Evolutionary conservation across 2,888 invertebrate species (phyloP), one percentile per base, ranked within the genome.

Genomic region (Strigamia maritima): DNA sequence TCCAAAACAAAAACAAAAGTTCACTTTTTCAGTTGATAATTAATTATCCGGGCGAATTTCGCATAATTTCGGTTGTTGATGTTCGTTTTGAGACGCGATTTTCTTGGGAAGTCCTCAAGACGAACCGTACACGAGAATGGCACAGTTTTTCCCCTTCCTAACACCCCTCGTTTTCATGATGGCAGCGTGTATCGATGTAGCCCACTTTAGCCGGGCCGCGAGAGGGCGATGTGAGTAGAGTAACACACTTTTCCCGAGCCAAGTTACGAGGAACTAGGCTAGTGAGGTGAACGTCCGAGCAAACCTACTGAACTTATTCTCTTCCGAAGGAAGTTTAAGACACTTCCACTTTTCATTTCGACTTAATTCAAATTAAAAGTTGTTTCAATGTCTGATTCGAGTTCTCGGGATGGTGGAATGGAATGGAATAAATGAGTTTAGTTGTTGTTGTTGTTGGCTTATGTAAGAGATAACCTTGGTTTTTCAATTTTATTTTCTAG

Each of bases 281-380:
- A 65, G 65, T 65, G 65, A 65, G 65, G 65, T 65, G 65, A 65
- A 65, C 65, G 65, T 65, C 65, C 65, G 65, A 65, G 26, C 26
- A 65, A 65, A 65, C 65, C 65, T 65, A 65, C 65, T 65, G 65
- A 65, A 65, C 65, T 65, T 65, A 65, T 65, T 65, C 65, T 24
- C 65, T 65, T 65, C 65, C 65, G 65, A 65, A 65, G 65, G 65
- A 65, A 65, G 26, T 2, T 24, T 10, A 16, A 65, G 28, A 19
- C 22, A 65, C 65, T 65, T 65, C 26, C 65, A 65, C 65, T 65
- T 65, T 65, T 65, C 26, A 26, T 65, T 65, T 60, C 60, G 22
- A 60, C 22, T 60, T 40, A 10, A 10, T 40, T 10, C 14, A 7
- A 40, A 40, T 10, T 14, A n/a, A n/a, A n/a, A n/a, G n/a, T n/a